Conservation (phyloP, 1,140 invertebrate species). For the Macrobrachium nipponense region DNA sequence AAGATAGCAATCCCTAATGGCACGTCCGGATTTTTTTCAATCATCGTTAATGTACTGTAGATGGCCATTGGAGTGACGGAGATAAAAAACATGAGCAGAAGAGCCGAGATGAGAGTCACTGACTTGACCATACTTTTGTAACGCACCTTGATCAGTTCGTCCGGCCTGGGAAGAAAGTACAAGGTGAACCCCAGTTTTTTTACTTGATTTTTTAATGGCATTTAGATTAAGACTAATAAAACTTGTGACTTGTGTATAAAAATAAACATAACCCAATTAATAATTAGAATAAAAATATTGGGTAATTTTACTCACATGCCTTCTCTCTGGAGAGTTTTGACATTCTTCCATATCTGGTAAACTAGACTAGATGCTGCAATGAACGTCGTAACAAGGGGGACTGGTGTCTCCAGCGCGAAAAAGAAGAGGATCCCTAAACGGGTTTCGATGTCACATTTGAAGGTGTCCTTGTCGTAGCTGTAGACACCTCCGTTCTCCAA, state of each 20-base stretch:
- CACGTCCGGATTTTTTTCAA: background rate
- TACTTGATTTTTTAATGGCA: background rate
- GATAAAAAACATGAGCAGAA: slow-evolving; percentile 15
- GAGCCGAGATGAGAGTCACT: slow-evolving; percentile 2
- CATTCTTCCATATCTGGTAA: slow-evolving; percentile 32
- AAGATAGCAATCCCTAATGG: background rate
- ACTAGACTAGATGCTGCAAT: slow-evolving; percentile 9
- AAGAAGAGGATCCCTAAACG: background rate
- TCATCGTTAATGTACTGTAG: slow-evolving; percentile 12
- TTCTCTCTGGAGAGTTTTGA: background rate
- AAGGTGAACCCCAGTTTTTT: background rate
- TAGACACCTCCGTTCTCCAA: background rate
- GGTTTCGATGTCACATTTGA: slow-evolving; percentile 25
- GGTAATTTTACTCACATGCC: background rate
- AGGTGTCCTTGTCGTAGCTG: background rate
- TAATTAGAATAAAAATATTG: background rate
- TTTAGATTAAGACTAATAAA: background rate
- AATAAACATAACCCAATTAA: background rate
- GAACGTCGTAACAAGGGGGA: slow-evolving; percentile 1
- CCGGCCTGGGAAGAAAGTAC: background rate
- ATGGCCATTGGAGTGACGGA: slow-evolving; percentile 30
- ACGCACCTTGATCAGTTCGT: background rate
- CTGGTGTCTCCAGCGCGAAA: slow-evolving; percentile 11
- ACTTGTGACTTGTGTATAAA: too few relatives aligned
- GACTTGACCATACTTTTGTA: background rate